Base-by-base conservation (phyloP, 92 coral and sea anemone species). In the Scolanthus callimorphus region DNA sequence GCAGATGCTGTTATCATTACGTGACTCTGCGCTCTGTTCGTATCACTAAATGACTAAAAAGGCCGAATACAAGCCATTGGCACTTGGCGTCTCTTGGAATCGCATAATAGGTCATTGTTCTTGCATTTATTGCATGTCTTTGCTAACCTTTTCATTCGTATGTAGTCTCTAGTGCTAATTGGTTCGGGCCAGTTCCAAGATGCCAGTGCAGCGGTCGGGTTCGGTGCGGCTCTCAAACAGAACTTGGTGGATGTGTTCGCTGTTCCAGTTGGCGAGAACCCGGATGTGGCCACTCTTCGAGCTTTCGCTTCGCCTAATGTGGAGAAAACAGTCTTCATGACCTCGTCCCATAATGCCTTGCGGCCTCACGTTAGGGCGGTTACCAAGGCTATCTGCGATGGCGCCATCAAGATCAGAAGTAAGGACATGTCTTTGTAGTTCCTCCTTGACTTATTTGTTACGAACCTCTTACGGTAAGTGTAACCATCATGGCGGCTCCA, bases 291-390 rank as follows among this genome's bases (percentile, higher is more conserved):
- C 29, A 67, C 77, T 23, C 63, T 82, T 17, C 70, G 67, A 39
- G 63, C 74, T 55, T 43, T 91, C 25, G 96, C 71, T 1, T 83
- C 95, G 1, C 83, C 80, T 4, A 66, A 76, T 6, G 95, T 55
- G 22, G 95, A 86, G 59, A 76, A 79, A 30, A 83, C 86, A 54
- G 83, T 87, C 11, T 91, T 87, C 58, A 25, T 91, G 69, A 45
- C 97, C 12, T 63, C 96, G 12, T 78, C 97, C 27, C 76, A 80
- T 63, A 56, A 76, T 63, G 85, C 83, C 20, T 59, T 91, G 3
- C 74, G 55, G 28, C 82, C 95, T 11, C 70, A 72, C 38, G 56
- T 86, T 17, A 57, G 89, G 34, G 78, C 79, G 9, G 52, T 86
- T 22, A 86, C 90, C 43, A 79, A 77, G 44, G 63, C 82, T 6